Evolutionary conservation across 2,797 vertebrate genomes (phyloP).

Genomic region (Poeciliopsis infans): DNA sequence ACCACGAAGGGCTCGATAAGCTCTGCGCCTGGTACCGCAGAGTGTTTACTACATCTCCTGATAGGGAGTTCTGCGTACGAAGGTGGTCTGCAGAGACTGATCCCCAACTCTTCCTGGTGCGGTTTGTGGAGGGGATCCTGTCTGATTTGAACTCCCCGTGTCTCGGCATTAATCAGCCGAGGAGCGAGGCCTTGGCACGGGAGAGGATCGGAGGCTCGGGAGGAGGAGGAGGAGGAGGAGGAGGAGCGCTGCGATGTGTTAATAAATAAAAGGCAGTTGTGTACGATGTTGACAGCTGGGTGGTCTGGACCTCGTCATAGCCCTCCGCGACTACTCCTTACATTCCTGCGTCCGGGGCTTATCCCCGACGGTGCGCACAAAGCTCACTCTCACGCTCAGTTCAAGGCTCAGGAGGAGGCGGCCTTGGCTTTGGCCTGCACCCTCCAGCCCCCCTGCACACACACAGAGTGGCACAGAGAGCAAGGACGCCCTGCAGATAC

Average conservation of each 20-base stretch:
- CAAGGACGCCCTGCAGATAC: conserved; percentile 53
- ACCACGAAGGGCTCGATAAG: conserved; percentile 23
- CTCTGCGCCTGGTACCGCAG: conserved; percentile 39
- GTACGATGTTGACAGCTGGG: conserved; percentile 84
- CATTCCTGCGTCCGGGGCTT: conserved; percentile 82
- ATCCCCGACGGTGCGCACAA: conserved; percentile 80
- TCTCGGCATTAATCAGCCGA: conserved; percentile 56
- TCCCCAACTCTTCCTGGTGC: conserved; percentile 33
- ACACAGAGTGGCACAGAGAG: conserved; percentile 38
- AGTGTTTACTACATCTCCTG: conserved; percentile 29
- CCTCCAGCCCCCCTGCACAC: conserved; percentile 37
- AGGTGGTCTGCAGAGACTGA: conserved; percentile 20
- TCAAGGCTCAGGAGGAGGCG: conserved; percentile 71
- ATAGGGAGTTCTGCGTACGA: conserved; percentile 31
- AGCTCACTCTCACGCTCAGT: conserved; percentile 78
- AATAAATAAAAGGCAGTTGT: conserved; percentile 83
- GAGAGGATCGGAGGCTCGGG: conserved; percentile 14
- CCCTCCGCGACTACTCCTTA: conserved; percentile 81
- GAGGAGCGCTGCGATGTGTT: conserved; percentile 67
- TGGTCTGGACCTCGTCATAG: conserved; percentile 84
- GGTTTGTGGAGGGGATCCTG: conserved; percentile 25
- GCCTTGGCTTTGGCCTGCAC: conserved; percentile 68
- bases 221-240: background rate
- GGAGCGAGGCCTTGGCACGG: conserved; percentile 52
- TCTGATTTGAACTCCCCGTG: conserved; percentile 51